Base-by-base conservation (phyloP, 2,797 vertebrate genomes). In the Jordanella pulchra region DNA sequence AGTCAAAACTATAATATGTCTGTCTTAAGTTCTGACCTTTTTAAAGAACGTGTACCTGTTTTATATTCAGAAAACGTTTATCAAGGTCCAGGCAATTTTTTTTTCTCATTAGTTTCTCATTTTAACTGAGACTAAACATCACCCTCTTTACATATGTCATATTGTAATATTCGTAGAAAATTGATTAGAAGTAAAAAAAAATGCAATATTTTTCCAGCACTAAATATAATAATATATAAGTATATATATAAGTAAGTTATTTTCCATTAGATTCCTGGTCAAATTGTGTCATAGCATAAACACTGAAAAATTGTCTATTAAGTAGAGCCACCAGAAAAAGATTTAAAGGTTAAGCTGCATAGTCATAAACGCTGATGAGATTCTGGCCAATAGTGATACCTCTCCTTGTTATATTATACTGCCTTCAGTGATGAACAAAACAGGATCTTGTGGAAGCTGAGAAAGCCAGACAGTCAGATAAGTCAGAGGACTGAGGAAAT, bases 11-110 rank as follows among this genome's bases (percentile, higher is more conserved):
- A 2, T 51, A 60, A 75, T 64, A 56, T 2, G 60, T 61, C 21
- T 71, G 25, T 80, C 60, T 51, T 39, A 1, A 2, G 60, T 82
- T 66, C 55, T 72, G 28, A 72, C 79, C 64, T 75, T 78, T 71
- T 0, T 11, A 72, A 64, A 3, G 45, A 53, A 76, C 17, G 67
- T n/a, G 21, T 11, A 6, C 10, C 18, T 1, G 12, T 64, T 75
- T 80, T 14, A 44, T 54, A 65, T 73, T 67, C 28, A 53, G n/a
- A 18, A 9, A 1, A 17, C 21, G 25, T 45, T 67, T 77, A 64
- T 69, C 64, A n/a, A 25, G 12, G 27, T 61, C 54, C 6, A 35
- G 0, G 4, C 30, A 27, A 47, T 69, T 65, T 60, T 53, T 39
- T 60, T 67, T 25, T n/a, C 21, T 10, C 23, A 3, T 15, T 13